These are phyloP conservation scores for Mesochorus sp. DNA, from an alignment of 2,888 invertebrate species.

Conservation along the genomic window DNA sequence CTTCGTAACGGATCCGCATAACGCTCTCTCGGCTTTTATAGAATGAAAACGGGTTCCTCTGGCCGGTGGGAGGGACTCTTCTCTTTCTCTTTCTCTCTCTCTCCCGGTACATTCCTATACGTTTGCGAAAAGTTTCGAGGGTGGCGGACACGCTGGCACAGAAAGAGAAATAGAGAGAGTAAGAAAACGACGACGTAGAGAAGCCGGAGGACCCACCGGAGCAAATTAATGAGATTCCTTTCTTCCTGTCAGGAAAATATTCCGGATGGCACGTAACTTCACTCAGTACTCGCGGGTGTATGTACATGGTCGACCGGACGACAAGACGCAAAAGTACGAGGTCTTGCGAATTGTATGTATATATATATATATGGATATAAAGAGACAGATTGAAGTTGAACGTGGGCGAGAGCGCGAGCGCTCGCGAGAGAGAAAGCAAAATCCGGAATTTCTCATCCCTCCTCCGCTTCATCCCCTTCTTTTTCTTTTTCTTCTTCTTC, in stretches of 20 bases:
- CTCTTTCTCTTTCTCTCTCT: background rate
- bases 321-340: constrained; percentile 38
- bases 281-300: background rate
- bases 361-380: background rate
- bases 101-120: constrained; percentile 32
- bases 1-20: background rate
- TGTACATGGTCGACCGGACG: constrained; percentile 26
- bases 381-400: constrained; percentile 43
- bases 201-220: constrained; percentile 64
- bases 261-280: constrained; percentile 65
- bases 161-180: constrained; percentile 4
- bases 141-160: background rate
- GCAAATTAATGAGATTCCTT: constrained; percentile 80
- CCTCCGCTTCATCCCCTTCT: background rate
- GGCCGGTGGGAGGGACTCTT: background rate
- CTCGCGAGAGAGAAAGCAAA: constrained; percentile 44
- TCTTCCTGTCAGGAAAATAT: constrained; percentile 76
- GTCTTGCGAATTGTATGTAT: constrained; percentile 12
- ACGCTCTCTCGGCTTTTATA: background rate
- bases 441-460: constrained; percentile 44
- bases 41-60: background rate
- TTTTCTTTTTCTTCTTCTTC: background rate
- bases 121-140: constrained; percentile 51
- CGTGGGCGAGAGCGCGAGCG: constrained; percentile 1
- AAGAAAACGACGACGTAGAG: constrained; percentile 6